Base-by-base conservation (phyloP, 2,113 vertebrate genomes). In the Dipodomys stephensi region DNA sequence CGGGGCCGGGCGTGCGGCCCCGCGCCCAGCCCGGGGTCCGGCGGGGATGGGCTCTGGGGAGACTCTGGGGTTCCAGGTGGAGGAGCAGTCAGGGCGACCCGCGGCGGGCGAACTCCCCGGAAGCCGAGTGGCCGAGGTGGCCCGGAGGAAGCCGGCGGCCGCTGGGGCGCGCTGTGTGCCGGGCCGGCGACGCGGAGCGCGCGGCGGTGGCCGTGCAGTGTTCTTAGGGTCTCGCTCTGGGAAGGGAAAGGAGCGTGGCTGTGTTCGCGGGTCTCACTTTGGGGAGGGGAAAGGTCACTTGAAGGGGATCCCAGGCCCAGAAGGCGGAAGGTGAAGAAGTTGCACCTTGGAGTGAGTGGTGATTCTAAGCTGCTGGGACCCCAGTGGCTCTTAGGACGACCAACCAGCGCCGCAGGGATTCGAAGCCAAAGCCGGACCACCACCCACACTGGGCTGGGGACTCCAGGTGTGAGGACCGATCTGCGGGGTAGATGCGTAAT, bases 151-250 rank as follows among this genome's bases (percentile, higher is more conserved):
- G 80, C 77, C 77, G 35, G 83, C 67, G 35, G 79, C 97, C 96
- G 93, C 97, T 93, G 97, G 97, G 97, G 95, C 86, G 97, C 95
- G 97, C 97, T 96, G 91, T 88, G 77, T 25, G 82, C 88, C 23
- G 39, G n/a, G 30, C 23, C 6, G 35, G 74, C 89, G 15, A 20
- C 32, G 0, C 30, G 35, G 68, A 22, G 57, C 44, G 25, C 60
- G 30, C 57, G 9, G 19, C 87, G 91, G 87, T 49, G 90, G n/a
- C 69, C 53, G 12, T 4, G 53, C 11, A 15, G 53, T 57, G 53
- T 16, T 13, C 53, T 2, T 57, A 13, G 53, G 53, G 49, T 49
- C 49, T 49, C 12, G 1, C 49, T 49, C 49, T 49, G 49, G 49
- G 15, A 13, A 57, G 53, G 53, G 53, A 64, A 64, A 64, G 62